Evolutionary conservation across 1,140 invertebrate genomes (phyloP).

Genomic region (Planococcus citri): DNA sequence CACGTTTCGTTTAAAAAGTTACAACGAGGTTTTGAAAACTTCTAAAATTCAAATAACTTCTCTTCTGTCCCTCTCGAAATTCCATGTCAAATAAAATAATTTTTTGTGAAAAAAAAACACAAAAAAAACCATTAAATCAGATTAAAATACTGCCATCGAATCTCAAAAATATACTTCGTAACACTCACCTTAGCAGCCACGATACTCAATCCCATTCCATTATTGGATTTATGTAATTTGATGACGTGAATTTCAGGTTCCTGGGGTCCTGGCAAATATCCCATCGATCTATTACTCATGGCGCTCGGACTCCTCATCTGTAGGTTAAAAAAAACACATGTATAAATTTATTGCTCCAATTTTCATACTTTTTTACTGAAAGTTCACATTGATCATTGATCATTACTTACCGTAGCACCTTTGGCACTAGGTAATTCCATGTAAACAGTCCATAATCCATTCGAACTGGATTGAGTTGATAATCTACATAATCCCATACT

Average conservation of each 20-base stretch:
- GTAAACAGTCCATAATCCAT: constrained; percentile 89
- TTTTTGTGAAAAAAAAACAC: too few species aligned
- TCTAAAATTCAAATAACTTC: too few species aligned
- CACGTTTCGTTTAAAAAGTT: too few species aligned
- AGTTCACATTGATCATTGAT: neutral
- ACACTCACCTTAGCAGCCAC: constrained; percentile 71
- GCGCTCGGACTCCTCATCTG: constrained; percentile 50
- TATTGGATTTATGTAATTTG: constrained; percentile 77
- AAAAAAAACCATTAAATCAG: too few species aligned
- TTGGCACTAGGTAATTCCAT: constrained; percentile 44
- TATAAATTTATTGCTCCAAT: neutral
- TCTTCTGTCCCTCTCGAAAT: too few species aligned
- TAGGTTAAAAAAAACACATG: constrained; percentile 25
- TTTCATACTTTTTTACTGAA: neutral
- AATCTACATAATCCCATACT: constrained; percentile 75
- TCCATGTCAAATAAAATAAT: too few species aligned
- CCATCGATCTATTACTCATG: constrained; percentile 44
- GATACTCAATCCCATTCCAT: constrained; percentile 86
- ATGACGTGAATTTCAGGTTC: constrained; percentile 71
- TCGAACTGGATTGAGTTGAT: constrained; percentile 75
- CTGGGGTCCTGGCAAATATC: constrained; percentile 35
- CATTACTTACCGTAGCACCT: constrained; percentile 27
- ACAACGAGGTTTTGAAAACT: too few species aligned
- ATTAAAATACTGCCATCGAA: too few species aligned
- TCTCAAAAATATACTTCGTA: neutral